These are phyloP conservation scores for Aplysina aerophoba DNA, from an alignment of 37 sponge, comb jelly and placozoan genomes.

Conservation along the genomic window DNA sequence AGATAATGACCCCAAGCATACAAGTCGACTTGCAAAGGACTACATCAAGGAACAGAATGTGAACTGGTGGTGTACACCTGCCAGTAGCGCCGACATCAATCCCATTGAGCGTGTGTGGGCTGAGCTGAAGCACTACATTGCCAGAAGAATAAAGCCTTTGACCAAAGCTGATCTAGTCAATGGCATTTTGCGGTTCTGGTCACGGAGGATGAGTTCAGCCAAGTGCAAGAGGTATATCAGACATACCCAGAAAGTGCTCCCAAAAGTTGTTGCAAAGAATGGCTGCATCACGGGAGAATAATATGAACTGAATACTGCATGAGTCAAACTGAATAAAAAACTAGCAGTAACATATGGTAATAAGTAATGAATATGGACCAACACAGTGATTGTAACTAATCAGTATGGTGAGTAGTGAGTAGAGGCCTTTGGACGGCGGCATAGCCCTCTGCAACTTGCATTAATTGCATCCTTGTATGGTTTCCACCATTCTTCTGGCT, in stretches of 20 bases:
- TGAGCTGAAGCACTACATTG: slow-evolving; percentile 18
- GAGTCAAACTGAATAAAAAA: too few species aligned
- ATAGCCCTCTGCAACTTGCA: background rate
- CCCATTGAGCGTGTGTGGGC: slow-evolving; percentile 13
- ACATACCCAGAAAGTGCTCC: background rate
- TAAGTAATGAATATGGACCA: too few species aligned
- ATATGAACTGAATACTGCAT: background rate
- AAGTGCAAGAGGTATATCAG: too few species aligned
- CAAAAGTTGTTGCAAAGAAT: slow-evolving; percentile 14
- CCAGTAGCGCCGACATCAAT: background rate
- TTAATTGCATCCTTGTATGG: background rate
- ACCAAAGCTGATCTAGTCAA: slow-evolving; percentile 12
- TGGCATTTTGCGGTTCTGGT: slow-evolving; percentile 17
- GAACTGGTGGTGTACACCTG: slow-evolving; percentile 14
- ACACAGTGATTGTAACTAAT: background rate
- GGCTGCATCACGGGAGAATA: background rate
- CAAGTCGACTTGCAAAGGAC: background rate
- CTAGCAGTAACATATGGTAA: too few species aligned
- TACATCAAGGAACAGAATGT: slow-evolving; percentile 11
- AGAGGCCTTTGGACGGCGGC: background rate
- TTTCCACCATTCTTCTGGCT: background rate
- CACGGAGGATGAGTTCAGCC: background rate
- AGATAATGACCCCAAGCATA: slow-evolving; percentile 17
- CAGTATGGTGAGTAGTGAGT: background rate
- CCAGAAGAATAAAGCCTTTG: background rate